These are phyloP conservation scores for Hippocampus abdominalis DNA, from an alignment of 2,113 vertebrate genomes.

Conservation along the genomic window DNA sequence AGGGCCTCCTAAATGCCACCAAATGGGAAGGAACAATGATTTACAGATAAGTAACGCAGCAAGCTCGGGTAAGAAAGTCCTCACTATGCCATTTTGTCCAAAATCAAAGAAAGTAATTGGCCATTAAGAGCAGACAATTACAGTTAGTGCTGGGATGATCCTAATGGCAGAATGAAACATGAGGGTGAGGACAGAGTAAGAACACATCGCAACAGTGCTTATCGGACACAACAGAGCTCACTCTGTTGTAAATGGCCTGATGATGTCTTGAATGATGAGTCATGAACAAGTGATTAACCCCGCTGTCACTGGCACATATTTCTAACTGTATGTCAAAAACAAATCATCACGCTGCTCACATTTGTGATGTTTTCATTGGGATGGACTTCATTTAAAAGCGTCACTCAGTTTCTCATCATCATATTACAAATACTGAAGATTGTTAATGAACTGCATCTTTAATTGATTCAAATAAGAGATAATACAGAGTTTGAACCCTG, in stretches of 20 bases:
- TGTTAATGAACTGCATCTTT: neutral
- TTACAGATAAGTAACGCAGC: slow-evolving; percentile 68
- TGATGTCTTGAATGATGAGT: slow-evolving; percentile 5
- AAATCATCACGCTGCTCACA: neutral
- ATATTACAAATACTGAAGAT: neutral
- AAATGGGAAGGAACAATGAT: slow-evolving; percentile 74
- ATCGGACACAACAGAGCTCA: slow-evolving; percentile 38
- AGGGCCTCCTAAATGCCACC: slow-evolving; percentile 71
- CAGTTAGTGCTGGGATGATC: slow-evolving; percentile 48
- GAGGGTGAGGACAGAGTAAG: slow-evolving; percentile 10
- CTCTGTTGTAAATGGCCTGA: slow-evolving; percentile 27
- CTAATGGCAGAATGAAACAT: slow-evolving; percentile 16
- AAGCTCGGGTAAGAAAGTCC: slow-evolving; percentile 56
- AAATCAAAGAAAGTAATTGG: slow-evolving; percentile 63
- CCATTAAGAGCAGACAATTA: slow-evolving; percentile 51
- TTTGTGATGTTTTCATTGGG: neutral
- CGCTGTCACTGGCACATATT: slow-evolving; percentile 29
- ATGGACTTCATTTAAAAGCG: neutral
- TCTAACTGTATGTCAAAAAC: slow-evolving; percentile 23
- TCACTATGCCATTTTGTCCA: slow-evolving; percentile 49
- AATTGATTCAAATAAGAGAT: neutral
- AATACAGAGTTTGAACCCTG: neutral
- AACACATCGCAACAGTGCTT: slow-evolving; percentile 15
- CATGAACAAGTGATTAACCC: slow-evolving; percentile 1
- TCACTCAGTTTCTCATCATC: neutral